Conservation (phyloP, 1,140 invertebrate species). For the Cyclina sinensis region DNA sequence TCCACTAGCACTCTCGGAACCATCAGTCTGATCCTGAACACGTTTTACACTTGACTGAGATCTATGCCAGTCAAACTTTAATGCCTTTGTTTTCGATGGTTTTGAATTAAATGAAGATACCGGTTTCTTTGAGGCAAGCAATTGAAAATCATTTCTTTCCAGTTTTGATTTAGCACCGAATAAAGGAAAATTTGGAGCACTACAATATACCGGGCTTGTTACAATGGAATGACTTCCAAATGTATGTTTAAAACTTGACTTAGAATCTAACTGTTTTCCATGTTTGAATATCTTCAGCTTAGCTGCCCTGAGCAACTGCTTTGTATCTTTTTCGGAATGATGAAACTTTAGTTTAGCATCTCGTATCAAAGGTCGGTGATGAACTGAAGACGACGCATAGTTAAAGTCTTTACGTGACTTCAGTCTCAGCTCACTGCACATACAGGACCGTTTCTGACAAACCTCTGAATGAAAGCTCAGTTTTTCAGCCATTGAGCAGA, state of each 20-base stretch:
- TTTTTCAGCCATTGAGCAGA: slow-evolving; percentile 75
- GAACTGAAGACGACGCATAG: slow-evolving; percentile 71
- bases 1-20: background rate
- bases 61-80: slow-evolving; percentile 1
- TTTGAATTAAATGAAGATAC: background rate
- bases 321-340: slow-evolving; percentile 79
- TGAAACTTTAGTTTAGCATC: slow-evolving; percentile 80
- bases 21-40: background rate
- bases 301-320: slow-evolving; percentile 78
- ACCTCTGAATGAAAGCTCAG: slow-evolving; percentile 73
- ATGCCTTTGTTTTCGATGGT: slow-evolving; percentile 2
- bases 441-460: slow-evolving; percentile 74
- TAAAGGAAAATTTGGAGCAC: slow-evolving; percentile 51
- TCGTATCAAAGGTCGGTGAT: slow-evolving; percentile 71
- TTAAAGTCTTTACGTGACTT: slow-evolving; percentile 70
- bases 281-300: slow-evolving; percentile 73
- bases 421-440: slow-evolving; percentile 67
- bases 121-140: background rate
- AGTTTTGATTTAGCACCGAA: slow-evolving; percentile 68
- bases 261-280: slow-evolving; percentile 39
- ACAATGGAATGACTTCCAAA: slow-evolving; percentile 4
- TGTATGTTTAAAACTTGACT: slow-evolving; percentile 5
- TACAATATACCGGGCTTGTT: slow-evolving; percentile 8
- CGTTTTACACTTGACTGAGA: slow-evolving; percentile 22
- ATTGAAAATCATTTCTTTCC: slow-evolving; percentile 52